phyloP scores from a whole-genome alignment of 2,888 invertebrate genomes.

The Cenopis cana region DNA sequence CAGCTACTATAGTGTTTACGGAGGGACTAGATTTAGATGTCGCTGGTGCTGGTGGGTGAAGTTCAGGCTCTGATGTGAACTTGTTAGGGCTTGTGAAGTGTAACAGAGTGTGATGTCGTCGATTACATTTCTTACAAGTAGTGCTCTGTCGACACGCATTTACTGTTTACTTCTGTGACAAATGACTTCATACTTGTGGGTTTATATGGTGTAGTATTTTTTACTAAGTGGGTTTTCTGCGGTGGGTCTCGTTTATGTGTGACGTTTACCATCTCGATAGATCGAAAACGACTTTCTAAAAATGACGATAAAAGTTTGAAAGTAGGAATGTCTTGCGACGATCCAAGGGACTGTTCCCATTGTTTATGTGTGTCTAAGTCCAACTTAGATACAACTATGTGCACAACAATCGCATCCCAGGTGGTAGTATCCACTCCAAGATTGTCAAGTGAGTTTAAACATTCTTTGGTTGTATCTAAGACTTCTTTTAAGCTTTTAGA shows the following conservation, averaged over 20 bases:
- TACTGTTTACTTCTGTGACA: not conserved
- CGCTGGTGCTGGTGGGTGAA: not conserved
- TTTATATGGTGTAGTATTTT: not conserved
- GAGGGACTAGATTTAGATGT: not conserved
- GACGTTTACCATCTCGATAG: not conserved
- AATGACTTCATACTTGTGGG: not conserved
- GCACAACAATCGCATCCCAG: not conserved
- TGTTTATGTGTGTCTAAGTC: no score
- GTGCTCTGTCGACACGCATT: not conserved
- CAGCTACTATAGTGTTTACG: not conserved
- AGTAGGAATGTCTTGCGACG: not conserved
- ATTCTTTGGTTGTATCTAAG: not conserved
- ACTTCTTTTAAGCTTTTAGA: not conserved
- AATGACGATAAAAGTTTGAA: not conserved
- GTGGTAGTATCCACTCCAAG: not conserved
- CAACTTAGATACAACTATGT: no score
- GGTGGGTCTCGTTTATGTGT: not conserved
- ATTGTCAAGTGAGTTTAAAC: not conserved
- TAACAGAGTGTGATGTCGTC: constrained; percentile 5
- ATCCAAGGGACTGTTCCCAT: no score
- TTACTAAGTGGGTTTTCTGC: not conserved
- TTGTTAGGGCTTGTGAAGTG: not conserved
- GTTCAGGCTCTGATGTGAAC: not conserved
- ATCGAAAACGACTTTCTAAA: not conserved
- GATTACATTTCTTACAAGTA: not conserved